phyloP scores from a whole-genome alignment of 2,113 vertebrate genomes.

The Nesospiza acunhae region DNA sequence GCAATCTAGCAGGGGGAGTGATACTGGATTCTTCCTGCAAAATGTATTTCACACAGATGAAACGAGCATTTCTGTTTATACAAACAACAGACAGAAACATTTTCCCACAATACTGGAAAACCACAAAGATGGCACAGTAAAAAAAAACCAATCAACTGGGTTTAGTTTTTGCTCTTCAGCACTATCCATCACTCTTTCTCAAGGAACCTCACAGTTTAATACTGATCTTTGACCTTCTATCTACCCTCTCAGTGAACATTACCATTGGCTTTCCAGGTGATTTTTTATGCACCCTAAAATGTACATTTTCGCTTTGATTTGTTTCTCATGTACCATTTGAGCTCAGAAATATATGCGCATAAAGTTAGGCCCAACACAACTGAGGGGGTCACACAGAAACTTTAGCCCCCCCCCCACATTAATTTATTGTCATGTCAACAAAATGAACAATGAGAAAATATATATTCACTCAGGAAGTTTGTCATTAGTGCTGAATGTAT shows the following conservation, averaged over 20 bases:
- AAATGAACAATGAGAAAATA: background rate
- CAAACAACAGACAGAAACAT: background rate
- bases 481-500: background rate
- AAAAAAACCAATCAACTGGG: background rate
- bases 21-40: background rate
- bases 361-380: background rate
- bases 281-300: background rate
- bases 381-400: background rate
- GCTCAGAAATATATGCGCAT: background rate
- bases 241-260: background rate
- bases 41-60: background rate
- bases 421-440: background rate
- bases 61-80: background rate
- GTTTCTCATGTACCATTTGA: background rate
- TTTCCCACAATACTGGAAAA: background rate
- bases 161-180: background rate
- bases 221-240: background rate
- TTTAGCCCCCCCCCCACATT: background rate
- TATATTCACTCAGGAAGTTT: background rate
- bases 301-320: background rate
- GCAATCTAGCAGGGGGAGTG: background rate
- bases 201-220: background rate
- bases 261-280: background rate
- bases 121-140: background rate
- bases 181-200: background rate